Percentiles rank a stretch among this genome's conserved stretches.
Evolutionary conservation across 1,140 invertebrate genomes (phyloP).

Genomic region (Zaprionus davidi): DNA sequence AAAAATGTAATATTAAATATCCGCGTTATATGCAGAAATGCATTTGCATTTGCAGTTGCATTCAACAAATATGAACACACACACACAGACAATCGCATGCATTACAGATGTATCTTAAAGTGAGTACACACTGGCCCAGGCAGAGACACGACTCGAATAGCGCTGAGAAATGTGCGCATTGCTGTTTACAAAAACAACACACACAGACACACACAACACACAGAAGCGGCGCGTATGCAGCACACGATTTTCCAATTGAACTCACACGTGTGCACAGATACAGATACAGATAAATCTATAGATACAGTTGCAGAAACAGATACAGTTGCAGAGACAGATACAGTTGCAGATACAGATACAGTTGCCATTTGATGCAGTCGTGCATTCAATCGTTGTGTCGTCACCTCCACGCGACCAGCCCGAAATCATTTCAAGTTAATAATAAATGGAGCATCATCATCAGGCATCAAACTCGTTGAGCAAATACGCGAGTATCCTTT

Average conservation of each 20-base stretch:
- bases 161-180: conserved; percentile 39
- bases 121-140: conserved; percentile 32
- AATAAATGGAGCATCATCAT: conserved; percentile 83
- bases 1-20: conserved; percentile 56
- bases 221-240: conserved; percentile 56
- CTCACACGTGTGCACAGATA: conserved; percentile 70
- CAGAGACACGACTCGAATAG: conserved; percentile 22
- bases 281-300: conserved; percentile 15
- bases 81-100: background rate
- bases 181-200: conserved; percentile 64
- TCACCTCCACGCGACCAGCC: conserved; percentile 74
- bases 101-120: conserved; percentile 40
- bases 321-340: conserved; percentile 12
- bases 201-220: conserved; percentile 31
- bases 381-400: conserved; percentile 84
- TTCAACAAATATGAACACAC: conserved; percentile 38
- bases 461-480: conserved; percentile 78
- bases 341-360: conserved; percentile 14
- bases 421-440: conserved; percentile 84
- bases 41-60: conserved; percentile 43
- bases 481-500: conserved; percentile 70
- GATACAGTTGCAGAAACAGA: conserved; percentile 36
- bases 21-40: background rate
- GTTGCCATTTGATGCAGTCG: conserved; percentile 79
- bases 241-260: conserved; percentile 84